Percentiles rank a stretch among this genome's conserved stretches.
These are phyloP conservation scores for Plusia festucae DNA, from an alignment of 2,888 invertebrate genomes.

Conservation along the genomic window DNA sequence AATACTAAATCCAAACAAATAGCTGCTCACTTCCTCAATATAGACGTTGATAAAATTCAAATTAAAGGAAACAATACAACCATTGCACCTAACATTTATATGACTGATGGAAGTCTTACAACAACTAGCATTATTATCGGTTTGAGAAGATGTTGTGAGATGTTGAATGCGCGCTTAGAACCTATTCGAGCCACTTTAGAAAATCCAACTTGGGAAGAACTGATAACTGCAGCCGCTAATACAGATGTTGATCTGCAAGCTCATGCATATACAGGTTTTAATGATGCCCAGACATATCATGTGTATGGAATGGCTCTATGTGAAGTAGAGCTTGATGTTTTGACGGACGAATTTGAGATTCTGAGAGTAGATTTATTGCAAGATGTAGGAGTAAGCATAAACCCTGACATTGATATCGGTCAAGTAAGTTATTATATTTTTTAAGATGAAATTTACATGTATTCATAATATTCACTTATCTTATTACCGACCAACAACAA, in stretches of 20 bases:
- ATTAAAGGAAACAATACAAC: constrained; percentile 91
- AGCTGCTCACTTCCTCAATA: constrained; percentile 90
- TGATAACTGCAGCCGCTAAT: constrained; percentile 82
- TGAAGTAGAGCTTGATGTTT: constrained; percentile 92
- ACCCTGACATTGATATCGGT: constrained; percentile 91
- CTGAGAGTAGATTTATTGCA: constrained; percentile 90
- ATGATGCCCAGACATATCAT: constrained; percentile 58
- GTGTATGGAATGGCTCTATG: constrained; percentile 88
- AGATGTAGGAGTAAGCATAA: constrained; percentile 91
- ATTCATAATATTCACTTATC: too few species aligned
- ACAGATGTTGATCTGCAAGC: constrained; percentile 72
- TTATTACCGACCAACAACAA: too few species aligned
- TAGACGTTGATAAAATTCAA: constrained; percentile 90
- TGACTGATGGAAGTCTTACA: constrained; percentile 91
- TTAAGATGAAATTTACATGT: background rate
- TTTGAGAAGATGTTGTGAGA: constrained; percentile 55
- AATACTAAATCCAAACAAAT: constrained; percentile 92
- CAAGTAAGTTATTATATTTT: constrained; percentile 85
- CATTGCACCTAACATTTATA: constrained; percentile 89
- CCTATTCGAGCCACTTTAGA: constrained; percentile 51
- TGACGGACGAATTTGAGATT: constrained; percentile 91
- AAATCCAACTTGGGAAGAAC: constrained; percentile 83
- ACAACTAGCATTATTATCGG: constrained; percentile 63
- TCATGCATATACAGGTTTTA: constrained; percentile 54
- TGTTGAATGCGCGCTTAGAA: constrained; percentile 53